Evolutionary conservation across 2,888 invertebrate genomes (phyloP).

Genomic region (Agrilus cyanescens): DNA sequence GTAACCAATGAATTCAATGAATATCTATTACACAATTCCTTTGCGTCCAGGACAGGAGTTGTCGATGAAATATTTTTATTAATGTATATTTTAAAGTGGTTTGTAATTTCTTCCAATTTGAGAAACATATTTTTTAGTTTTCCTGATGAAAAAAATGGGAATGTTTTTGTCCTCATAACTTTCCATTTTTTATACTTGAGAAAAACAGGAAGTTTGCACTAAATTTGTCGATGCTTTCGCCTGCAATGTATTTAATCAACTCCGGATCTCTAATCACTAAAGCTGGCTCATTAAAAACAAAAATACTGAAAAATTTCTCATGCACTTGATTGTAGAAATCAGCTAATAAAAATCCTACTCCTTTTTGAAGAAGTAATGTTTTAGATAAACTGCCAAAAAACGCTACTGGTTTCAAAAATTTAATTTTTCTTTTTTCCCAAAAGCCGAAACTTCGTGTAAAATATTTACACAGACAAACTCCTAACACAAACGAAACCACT

Average conservation of each 20-base stretch:
- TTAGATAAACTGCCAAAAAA: conserved; percentile 35
- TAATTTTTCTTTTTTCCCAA: conserved; percentile 33
- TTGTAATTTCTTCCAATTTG: conserved; percentile 32
- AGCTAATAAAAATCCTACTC: conserved; percentile 25
- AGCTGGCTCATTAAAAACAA: conserved; percentile 37
- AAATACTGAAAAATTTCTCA: conserved; percentile 36
- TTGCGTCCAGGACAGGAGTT: conserved; percentile 11
- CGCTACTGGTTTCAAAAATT: conserved; percentile 29
- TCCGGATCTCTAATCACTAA: conserved; percentile 36
- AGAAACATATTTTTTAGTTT: conserved; percentile 42
- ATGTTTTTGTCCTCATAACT: conserved; percentile 37
- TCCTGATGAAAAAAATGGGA: conserved; percentile 42
- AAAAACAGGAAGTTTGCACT: conserved; percentile 34
- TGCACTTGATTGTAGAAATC: conserved; percentile 21
- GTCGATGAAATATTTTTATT: background rate
- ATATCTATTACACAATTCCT: no score
- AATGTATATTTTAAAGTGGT: no score
- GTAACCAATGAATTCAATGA: no score
- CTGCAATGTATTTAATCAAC: conserved; percentile 33
- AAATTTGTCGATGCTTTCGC: conserved; percentile 32
- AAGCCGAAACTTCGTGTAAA: conserved; percentile 23
- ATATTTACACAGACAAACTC: no score
- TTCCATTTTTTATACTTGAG: conserved; percentile 42
- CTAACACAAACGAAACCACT: no score
- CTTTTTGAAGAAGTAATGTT: conserved; percentile 24